phyloP scores from a whole-genome alignment of 2,797 vertebrate species.

The Smutsia gigantea region DNA sequence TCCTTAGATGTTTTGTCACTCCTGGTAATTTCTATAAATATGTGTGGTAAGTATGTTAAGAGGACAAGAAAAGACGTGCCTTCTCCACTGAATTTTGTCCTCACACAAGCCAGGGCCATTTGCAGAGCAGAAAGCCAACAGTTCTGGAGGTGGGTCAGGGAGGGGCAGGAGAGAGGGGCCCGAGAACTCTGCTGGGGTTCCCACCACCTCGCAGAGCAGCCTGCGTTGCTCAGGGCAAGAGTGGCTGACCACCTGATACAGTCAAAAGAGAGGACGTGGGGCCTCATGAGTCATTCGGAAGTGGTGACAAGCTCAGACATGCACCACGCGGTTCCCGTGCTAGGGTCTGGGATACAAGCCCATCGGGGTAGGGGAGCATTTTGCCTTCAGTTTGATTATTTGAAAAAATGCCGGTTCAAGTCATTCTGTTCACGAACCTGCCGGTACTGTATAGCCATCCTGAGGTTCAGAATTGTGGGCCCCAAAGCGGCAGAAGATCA shows the following conservation, averaged over 20 bases:
- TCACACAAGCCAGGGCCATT: neutral
- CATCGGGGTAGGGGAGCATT: neutral
- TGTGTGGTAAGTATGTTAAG: constrained; percentile 37
- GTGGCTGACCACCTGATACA: neutral
- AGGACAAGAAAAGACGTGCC: neutral
- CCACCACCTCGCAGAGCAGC: neutral
- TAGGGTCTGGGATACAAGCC: neutral
- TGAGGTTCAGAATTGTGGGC: neutral
- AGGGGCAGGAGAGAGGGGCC: neutral
- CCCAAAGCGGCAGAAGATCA: neutral
- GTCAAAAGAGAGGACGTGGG: neutral
- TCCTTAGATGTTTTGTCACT: neutral
- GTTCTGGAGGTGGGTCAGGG: neutral
- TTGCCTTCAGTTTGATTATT: constrained; percentile 7
- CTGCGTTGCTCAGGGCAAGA: rapidly evolving
- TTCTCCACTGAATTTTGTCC: neutral
- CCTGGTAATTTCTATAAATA: neutral
- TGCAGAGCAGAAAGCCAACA: neutral
- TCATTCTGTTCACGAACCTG: constrained; percentile 32
- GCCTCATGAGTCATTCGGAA: neutral
- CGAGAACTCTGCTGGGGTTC: no score
- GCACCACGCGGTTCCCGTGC: rapidly evolving
- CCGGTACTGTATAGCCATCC: neutral
- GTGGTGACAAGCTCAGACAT: rapidly evolving
- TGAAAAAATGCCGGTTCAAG: neutral